Evolutionary conservation across 2,113 vertebrate species (phyloP), one percentile per base, ranked within the genome.

Genomic region (Antechinus flavipes): DNA sequence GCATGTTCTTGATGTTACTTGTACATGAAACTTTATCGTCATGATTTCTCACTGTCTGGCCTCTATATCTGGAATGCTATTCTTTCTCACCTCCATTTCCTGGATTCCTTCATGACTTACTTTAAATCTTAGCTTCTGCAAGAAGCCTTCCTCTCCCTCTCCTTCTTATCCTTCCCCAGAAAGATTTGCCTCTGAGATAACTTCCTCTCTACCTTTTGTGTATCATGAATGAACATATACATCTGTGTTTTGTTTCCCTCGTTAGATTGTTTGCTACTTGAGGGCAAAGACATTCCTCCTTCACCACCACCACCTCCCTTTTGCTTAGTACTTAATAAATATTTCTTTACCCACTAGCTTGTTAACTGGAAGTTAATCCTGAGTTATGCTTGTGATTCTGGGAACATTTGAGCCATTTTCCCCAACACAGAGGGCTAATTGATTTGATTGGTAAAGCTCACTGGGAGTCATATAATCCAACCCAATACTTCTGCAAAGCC

Each of bases 401-500:
- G 52, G 58, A 92, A 54, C 58, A 52, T 76, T 50, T 56, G 30
- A 50, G 27, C 46, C 55, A 49, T 90, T 93, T 58, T 27, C 89
- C 89, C 22, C 27, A 16, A 30, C 8, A 54, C 55, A 90, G 7
- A 27, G 49, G 12, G 52, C 24, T 92, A 84, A 12, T 30, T 42
- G 93, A 89, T 92, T 49, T 25, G 91, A 50, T 90, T 95, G 90
- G 53, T 26, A 90, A 90, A 94, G 96, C 91, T 91, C 92, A 96
- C 89, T 24, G 61, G 93, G 54, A 61, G 56, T 89, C 93, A 93
- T 52, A 52, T 52, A 52, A 52, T 23, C 68, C 46, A 90, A 46
- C 76, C 30, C 12, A 94, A 56, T 53, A 56, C 14, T n/a, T 93
- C 54, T 93, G 89, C 54, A 95, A 89, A 30, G 9, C 54, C 84